A percentile compares a stretch with the other conserved stretches of the same genome.
phyloP scores from a whole-genome alignment of 2,113 vertebrate species.

The Cynocephalus volans region DNA sequence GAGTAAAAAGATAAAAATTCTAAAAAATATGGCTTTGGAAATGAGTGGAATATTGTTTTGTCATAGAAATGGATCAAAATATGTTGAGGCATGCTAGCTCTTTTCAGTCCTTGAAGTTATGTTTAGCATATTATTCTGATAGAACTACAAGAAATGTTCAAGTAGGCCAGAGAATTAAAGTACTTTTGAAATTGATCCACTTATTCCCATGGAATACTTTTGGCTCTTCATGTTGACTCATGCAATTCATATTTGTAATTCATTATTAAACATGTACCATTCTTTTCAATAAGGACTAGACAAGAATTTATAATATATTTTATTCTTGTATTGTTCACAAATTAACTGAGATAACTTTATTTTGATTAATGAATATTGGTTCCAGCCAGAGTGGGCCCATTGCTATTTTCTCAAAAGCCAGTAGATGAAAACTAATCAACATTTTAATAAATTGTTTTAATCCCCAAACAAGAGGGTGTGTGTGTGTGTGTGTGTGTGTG shows the following conservation, averaged over 20 bases:
- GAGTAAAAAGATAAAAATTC: conserved; percentile 32
- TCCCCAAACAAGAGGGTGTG: neutral
- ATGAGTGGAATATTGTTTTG: neutral
- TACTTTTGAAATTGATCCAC: neutral
- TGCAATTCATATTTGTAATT: neutral
- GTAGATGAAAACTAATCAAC: neutral
- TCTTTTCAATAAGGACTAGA: conserved; percentile 13
- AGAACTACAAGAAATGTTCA: neutral
- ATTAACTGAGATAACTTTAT: conserved; percentile 48
- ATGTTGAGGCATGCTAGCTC: neutral
- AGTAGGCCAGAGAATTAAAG: neutral
- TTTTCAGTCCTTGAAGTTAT: neutral
- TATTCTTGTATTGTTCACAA: conserved; percentile 46
- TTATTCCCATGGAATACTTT: neutral
- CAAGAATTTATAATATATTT: conserved; percentile 42
- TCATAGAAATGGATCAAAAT: conserved; percentile 15
- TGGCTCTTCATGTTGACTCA: neutral
- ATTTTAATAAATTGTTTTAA: conserved; percentile 52
- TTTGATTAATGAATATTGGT: conserved; percentile 50
- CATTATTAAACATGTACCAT: conserved; percentile 10
- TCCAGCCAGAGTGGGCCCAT: neutral
- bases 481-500: neutral
- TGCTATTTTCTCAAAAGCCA: conserved; percentile 7
- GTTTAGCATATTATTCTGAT: neutral
- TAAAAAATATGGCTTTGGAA: conserved; percentile 41